Evolutionary conservation across 1,140 invertebrate species (phyloP), one percentile per base, ranked within the genome.

Genomic region (Drosophila triauraria): DNA sequence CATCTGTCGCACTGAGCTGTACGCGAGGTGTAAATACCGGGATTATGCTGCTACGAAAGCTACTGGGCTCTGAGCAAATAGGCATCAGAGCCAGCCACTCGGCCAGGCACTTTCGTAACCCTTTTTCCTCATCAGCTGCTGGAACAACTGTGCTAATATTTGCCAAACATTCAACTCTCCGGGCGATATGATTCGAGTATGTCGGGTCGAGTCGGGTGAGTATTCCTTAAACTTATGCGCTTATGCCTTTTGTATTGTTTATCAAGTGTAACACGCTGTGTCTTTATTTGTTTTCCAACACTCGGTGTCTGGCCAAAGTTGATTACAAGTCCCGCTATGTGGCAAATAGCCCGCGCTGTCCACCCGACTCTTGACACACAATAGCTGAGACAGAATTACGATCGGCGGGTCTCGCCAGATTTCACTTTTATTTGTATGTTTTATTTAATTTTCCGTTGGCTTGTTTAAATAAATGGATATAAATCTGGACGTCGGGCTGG

Each of bases 261-360:
- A 68, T 88, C 68, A 78, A 84, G 84, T 87, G 84, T 87, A 88
- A 88, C 85, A 81, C 84, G 84, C 78, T 56, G 68, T 78, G 63
- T 43, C 70, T 56, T 74, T 84, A 78, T 90, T 88, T 84, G 85
- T 65, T 75, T 81, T 72, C 85, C 80, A 85, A 88, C 80, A 88
- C 84, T 84, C 85, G 40, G 38, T 38, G 67, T 35, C 27, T 70
- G 62, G 23, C 23, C 27, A 69, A 57, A 57, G 60, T 64, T 87
- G 83, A 87, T 87, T 86, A 67, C 79, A 44, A 68, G 56, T 56
- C 60, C 71, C 48, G 25, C 61, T 67, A 65, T 54, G 50, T 51
- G 43, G 48, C 70, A 42, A 71, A 57, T 15, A 56, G 15, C 42
- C 42, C 51, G 20, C 46, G n/a, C 35, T 27, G 48, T 51, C 23